A percentile compares a stretch with the other conserved stretches of the same genome.
Evolutionary conservation across 2,888 invertebrate genomes (phyloP).

Genomic region (Agrochola circellaris): DNA sequence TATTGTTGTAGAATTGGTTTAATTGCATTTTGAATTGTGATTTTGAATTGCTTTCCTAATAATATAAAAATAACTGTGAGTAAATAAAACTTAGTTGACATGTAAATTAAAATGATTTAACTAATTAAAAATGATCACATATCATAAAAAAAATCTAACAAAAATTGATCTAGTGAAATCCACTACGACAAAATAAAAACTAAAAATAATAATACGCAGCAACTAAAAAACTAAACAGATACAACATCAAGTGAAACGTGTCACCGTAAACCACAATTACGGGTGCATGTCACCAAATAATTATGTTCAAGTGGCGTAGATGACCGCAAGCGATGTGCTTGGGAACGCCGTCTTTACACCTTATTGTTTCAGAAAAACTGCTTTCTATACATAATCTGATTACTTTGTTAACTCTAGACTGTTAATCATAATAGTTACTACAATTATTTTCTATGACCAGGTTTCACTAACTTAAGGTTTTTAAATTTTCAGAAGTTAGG

Average conservation of each 20-base stretch:
- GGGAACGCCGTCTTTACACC: conserved; percentile 61
- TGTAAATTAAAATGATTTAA: not conserved
- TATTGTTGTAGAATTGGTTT: not conserved
- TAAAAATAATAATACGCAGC: not conserved
- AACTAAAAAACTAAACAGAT: not conserved
- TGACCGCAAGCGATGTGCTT: conserved; percentile 63
- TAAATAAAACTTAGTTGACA: not conserved
- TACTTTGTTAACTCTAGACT: conserved; percentile 44
- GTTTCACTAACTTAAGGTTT: conserved; percentile 11
- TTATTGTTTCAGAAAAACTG: conserved; percentile 60
- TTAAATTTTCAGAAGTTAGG: not conserved
- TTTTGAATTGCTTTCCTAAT: not conserved
- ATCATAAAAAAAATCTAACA: not conserved
- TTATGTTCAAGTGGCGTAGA: conserved; percentile 73
- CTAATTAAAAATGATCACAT: not conserved
- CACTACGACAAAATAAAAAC: not conserved
- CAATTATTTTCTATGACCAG: conserved; percentile 2
- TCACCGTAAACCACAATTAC: conserved; percentile 65
- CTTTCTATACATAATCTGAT: conserved; percentile 57
- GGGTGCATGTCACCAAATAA: conserved; percentile 79
- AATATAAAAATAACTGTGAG: too few relatives aligned
- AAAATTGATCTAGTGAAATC: not conserved
- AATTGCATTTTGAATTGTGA: not conserved
- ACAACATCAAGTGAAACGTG: conserved; percentile 57
- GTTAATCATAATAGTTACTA: conserved; percentile 12